Evolutionary conservation across 2,113 vertebrate genomes (phyloP).

Genomic region (Antechinus stuartii): DNA sequence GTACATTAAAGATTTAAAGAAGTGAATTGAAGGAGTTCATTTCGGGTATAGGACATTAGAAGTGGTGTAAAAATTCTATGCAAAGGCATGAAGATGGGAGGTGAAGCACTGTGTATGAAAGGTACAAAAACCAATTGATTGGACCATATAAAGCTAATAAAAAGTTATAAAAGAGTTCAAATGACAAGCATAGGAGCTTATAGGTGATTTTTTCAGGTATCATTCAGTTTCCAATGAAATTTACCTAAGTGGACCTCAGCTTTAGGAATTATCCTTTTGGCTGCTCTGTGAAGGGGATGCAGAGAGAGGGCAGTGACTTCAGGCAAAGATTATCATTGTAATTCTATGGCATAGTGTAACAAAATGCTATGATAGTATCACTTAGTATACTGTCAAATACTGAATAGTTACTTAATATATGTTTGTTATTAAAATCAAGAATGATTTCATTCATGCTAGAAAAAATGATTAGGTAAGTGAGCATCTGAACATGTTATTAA

Average conservation of each 20-base stretch:
- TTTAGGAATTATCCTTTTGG: neutral
- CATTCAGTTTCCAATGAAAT: neutral
- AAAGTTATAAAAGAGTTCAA: neutral
- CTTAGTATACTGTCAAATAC: neutral
- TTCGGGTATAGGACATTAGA: neutral
- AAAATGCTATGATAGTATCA: neutral
- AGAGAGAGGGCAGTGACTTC: neutral
- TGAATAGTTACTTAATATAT: constrained; percentile 9
- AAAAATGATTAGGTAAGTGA: constrained; percentile 27
- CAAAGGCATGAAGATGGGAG: neutral
- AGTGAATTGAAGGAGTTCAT: neutral
- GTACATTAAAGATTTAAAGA: neutral
- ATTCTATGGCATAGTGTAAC: neutral
- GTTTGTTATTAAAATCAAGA: neutral
- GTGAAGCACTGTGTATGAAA: neutral
- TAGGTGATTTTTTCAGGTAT: neutral
- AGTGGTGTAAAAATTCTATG: neutral
- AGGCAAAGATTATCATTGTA: neutral
- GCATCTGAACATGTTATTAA: constrained; percentile 15
- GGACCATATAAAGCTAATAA: neutral
- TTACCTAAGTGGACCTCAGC: neutral
- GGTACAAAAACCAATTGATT: neutral
- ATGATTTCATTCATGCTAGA: constrained; percentile 17
- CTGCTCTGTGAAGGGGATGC: neutral
- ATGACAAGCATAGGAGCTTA: neutral